Base-by-base conservation (phyloP, 2,113 vertebrate species). In the Nannospalax galili region DNA sequence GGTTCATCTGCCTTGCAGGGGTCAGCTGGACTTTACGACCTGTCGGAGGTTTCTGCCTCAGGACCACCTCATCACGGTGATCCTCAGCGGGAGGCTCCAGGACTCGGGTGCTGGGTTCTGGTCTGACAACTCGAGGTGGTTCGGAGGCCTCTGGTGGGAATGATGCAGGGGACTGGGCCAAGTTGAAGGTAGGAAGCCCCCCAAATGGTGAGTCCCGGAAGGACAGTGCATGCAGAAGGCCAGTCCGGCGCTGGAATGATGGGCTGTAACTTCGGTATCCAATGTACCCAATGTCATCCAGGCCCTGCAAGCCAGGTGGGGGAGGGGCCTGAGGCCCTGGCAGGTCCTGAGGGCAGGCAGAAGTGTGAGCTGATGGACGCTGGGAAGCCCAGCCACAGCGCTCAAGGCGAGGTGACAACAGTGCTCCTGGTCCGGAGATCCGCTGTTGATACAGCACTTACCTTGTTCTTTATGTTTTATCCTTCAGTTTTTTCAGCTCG, bases 201-300 rank as follows among this genome's bases (percentile, higher is more conserved):
- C 99, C 98, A 16, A 99, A 99, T 1, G 99, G 98, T 0, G 99
- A 98, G 98, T 99, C 99, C 58, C 99, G 98, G 98, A 99, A 99
- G 72, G 99, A 99, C 77, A 99, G 99, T 7, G 99, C 99, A 2
- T 99, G 99, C 92, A 99, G 98, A 85, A 99, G 99, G 52, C 99
- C 99, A 0, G 99, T 99, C 97, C 99, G 99, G 75, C 99, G 99
- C 97, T 99, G 99, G 96, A 99, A 99, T 14, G 99, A 99, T 0
- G 99, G 99, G 98, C 99, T 99, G 97, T 99, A 99, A 97, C 99
- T 99, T 73, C 99, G 98, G 98, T 99, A 99, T 22, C 99, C 99
- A 0, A 99, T 97, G 95, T 98, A 98, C 2, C 98, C 98, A 0
- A 99, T 98, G 42, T 99, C 99, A 0, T 99, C 99, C 72, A 98